These are phyloP conservation scores for Gymnocypris eckloni DNA, from an alignment of 2,797 vertebrate species.

Conservation along the genomic window DNA sequence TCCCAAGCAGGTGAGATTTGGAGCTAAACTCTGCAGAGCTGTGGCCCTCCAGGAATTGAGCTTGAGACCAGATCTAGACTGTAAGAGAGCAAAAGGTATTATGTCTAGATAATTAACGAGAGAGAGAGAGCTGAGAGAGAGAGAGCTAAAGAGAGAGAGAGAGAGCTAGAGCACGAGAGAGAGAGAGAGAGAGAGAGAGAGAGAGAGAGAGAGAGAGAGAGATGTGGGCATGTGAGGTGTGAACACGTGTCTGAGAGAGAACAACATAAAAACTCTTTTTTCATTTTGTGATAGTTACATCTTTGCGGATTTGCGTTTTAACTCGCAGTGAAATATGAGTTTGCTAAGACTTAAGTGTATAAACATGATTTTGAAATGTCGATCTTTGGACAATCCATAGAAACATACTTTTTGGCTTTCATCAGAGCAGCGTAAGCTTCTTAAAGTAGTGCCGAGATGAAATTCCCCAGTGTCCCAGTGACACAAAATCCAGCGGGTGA, in stretches of 20 bases:
- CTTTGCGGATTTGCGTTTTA: background rate
- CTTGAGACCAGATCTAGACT: background rate
- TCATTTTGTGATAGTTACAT: background rate
- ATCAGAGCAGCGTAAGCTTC: background rate
- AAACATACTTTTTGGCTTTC: background rate
- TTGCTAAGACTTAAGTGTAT: background rate
- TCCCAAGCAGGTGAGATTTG: too few species aligned
- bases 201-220: background rate
- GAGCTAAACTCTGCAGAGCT: too few species aligned
- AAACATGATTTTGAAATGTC: background rate
- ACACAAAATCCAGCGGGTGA: background rate
- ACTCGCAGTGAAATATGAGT: background rate
- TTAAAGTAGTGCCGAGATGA: background rate
- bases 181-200: background rate
- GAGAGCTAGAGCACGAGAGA: background rate
- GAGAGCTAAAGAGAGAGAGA: background rate
- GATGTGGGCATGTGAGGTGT: background rate
- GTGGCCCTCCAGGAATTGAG: too few species aligned
- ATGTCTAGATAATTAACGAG: background rate
- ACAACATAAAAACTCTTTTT: background rate
- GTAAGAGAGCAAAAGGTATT: background rate
- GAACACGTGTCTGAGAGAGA: background rate
- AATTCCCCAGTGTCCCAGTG: slow-evolving; percentile 6
- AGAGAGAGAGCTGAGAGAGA: background rate
- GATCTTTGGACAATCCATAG: background rate